Conservation (phyloP, 2,113 vertebrate species). For the Petaurus breviceps region DNA sequence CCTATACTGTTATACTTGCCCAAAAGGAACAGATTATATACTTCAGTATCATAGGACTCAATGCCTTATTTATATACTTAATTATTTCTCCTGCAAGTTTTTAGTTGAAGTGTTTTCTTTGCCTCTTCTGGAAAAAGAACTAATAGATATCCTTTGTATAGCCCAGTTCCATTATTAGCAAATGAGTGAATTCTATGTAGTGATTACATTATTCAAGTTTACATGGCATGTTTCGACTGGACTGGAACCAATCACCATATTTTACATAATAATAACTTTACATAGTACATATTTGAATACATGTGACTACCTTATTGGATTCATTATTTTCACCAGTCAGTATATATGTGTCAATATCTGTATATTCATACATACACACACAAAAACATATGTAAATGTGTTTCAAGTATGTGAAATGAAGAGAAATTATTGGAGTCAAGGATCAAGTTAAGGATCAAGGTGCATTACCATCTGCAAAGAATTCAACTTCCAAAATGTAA, state of each 20-base stretch:
- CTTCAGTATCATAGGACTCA: not conserved
- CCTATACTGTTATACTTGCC: not conserved
- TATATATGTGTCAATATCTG: too few species aligned
- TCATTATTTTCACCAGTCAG: too few species aligned
- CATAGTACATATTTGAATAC: not conserved
- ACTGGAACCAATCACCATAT: not conserved
- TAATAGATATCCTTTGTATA: not conserved
- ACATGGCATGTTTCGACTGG: not conserved
- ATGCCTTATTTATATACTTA: slow-evolving; percentile 4
- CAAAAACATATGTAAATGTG: not conserved
- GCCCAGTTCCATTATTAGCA: not conserved
- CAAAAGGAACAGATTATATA: not conserved
- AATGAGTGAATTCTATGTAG: not conserved
- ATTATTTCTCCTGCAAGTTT: not conserved
- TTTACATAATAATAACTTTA: too few species aligned
- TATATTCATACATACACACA: too few species aligned
- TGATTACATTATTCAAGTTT: not conserved
- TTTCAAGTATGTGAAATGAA: slow-evolving; percentile 27
- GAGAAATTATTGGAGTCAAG: not conserved
- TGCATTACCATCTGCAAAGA: not conserved
- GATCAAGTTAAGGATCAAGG: slow-evolving; percentile 1
- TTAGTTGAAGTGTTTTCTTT: not conserved
- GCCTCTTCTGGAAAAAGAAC: not conserved
- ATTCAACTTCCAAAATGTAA: not conserved
- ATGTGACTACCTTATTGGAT: too few species aligned